Evolutionary conservation across 2,888 invertebrate species (phyloP).

Genomic region (Trilocha varians): DNA sequence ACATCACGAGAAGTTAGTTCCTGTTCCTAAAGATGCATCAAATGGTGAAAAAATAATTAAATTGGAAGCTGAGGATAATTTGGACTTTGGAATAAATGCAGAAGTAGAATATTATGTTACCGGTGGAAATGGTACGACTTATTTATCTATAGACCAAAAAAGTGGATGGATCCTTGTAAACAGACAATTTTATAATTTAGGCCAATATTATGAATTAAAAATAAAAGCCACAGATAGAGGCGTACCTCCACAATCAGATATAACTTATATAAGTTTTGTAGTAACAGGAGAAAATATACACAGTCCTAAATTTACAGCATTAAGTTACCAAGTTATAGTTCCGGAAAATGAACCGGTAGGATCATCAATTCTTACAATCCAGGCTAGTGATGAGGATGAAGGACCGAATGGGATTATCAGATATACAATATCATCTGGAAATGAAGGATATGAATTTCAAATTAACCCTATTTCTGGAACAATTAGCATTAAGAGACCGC

Average conservation of each 20-base stretch:
- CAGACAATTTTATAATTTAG: conserved; percentile 71
- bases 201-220: conserved; percentile 77
- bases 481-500: conserved; percentile 82
- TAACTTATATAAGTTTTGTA: conserved; percentile 80
- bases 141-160: conserved; percentile 81
- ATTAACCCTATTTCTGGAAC: conserved; percentile 85
- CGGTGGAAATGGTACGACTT: conserved; percentile 83
- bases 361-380: conserved; percentile 87
- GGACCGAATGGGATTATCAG: conserved; percentile 93
- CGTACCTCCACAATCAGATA: conserved; percentile 87
- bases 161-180: conserved; percentile 87
- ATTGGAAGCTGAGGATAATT: conserved; percentile 81
- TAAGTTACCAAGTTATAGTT: conserved; percentile 91
- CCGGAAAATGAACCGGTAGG: conserved; percentile 93
- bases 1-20: conserved; percentile 80
- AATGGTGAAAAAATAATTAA: conserved; percentile 82
- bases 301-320: conserved; percentile 86
- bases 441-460: conserved; percentile 84
- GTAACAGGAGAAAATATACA: conserved; percentile 89
- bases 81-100: conserved; percentile 91
- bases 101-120: conserved; percentile 85
- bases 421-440: conserved; percentile 88
- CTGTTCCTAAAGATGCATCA: conserved; percentile 84
- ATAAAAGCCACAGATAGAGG: conserved; percentile 90
- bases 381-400: conserved; percentile 87